These are phyloP conservation scores for Tiliacea citrago DNA, from an alignment of 2,888 invertebrate genomes.

Conservation along the genomic window DNA sequence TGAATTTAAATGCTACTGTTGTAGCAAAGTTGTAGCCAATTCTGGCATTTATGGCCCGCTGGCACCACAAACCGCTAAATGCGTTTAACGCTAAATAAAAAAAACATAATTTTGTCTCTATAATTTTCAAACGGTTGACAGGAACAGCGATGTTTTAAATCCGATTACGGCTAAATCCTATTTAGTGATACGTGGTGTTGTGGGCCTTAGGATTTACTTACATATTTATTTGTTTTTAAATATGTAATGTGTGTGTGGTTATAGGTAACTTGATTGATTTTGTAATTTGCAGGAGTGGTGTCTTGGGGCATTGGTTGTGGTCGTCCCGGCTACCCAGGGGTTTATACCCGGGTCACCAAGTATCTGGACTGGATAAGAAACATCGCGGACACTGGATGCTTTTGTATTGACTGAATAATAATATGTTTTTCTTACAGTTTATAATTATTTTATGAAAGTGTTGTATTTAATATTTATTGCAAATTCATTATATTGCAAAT, in stretches of 20 bases:
- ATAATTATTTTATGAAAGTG: background rate
- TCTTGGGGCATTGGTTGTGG: constrained; percentile 98
- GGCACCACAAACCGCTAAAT: no score
- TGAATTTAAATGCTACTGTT: background rate
- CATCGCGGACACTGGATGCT: constrained; percentile 94
- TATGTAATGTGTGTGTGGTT: background rate
- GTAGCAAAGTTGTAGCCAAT: background rate
- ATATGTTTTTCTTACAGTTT: background rate
- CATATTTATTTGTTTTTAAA: no score
- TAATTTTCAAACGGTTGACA: background rate
- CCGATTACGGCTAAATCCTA: background rate
- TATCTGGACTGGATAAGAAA: constrained; percentile 95
- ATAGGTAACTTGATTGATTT: background rate
- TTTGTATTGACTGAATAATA: constrained; percentile 28
- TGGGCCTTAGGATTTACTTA: no score
- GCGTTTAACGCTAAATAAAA: background rate
- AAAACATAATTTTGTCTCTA: background rate
- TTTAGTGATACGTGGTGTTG: no score
- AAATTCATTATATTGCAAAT: background rate
- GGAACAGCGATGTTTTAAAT: background rate
- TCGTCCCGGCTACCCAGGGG: constrained; percentile 95
- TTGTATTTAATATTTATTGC: constrained; percentile 1
- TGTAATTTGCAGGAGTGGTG: constrained; percentile 92
- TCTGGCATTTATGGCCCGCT: no score
- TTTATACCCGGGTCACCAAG: constrained; percentile 95